A percentile compares a stretch with the other conserved stretches of the same genome.
These are phyloP conservation scores for Stenodema calcarata DNA, from an alignment of 2,888 invertebrate species.

Conservation along the genomic window DNA sequence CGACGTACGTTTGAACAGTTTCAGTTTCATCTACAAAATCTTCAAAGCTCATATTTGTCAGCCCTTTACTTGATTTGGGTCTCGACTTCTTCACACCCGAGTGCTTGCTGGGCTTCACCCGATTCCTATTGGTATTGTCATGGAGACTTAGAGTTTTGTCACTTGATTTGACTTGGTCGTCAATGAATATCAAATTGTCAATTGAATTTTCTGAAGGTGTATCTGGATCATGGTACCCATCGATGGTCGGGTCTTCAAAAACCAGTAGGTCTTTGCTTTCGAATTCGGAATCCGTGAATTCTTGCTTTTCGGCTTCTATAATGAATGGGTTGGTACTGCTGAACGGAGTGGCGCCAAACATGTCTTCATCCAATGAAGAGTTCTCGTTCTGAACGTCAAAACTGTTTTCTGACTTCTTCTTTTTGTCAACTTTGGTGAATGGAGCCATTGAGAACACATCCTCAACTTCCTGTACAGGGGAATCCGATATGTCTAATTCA, in stretches of 20 bases:
- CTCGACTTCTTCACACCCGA: constrained; percentile 51
- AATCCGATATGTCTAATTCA: constrained; percentile 71
- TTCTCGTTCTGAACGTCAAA: constrained; percentile 34
- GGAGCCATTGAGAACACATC: constrained; percentile 78
- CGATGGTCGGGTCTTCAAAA: constrained; percentile 35
- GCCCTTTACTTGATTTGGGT: constrained; percentile 65
- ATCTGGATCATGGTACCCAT: background rate
- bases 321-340: constrained; percentile 54
- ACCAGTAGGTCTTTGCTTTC: constrained; percentile 52
- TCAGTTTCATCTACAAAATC: constrained; percentile 67
- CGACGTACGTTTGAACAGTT: constrained; percentile 62
- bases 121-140: constrained; percentile 1
- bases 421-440: constrained; percentile 62
- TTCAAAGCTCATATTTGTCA: constrained; percentile 78
- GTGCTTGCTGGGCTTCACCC: constrained; percentile 32
- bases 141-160: background rate
- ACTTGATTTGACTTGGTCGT: background rate
- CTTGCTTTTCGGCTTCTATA: constrained; percentile 35
- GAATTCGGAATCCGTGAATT: constrained; percentile 54
- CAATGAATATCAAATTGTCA: constrained; percentile 21
- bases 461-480: constrained; percentile 58
- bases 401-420: constrained; percentile 35
- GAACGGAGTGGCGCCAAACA: constrained; percentile 57
- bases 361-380: constrained; percentile 60
- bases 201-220: constrained; percentile 37